These are phyloP conservation scores for Coregonus suidteri DNA, from an alignment of 2,797 vertebrate genomes.

Conservation along the genomic window DNA sequence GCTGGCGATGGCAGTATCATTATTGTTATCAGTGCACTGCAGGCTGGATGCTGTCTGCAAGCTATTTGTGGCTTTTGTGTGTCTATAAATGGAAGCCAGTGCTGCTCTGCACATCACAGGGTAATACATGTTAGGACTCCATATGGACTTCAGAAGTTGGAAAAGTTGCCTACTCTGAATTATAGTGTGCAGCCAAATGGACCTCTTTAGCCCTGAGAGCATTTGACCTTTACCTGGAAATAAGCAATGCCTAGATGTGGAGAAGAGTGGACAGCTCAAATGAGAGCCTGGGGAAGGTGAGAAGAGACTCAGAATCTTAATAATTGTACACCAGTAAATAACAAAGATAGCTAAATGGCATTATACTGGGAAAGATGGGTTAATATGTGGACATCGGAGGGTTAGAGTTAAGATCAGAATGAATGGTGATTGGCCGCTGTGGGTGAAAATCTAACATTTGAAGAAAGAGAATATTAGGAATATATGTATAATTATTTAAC, in stretches of 20 bases:
- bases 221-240: constrained; percentile 49
- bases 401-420: too few species aligned
- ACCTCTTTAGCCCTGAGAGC: constrained; percentile 58
- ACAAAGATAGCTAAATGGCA: background rate
- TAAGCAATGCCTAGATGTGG: constrained; percentile 60
- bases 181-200: constrained; percentile 64
- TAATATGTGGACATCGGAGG: too few species aligned
- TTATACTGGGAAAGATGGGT: too few species aligned
- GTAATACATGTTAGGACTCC: constrained; percentile 73
- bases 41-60: constrained; percentile 76
- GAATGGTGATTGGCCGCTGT: too few species aligned
- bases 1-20: constrained; percentile 41
- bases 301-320: constrained; percentile 42
- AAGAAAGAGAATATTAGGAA: too few species aligned
- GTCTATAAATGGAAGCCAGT: constrained; percentile 93
- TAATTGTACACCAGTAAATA: background rate
- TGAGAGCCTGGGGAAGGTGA: constrained; percentile 80
- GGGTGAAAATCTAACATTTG: too few species aligned
- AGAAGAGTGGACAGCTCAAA: constrained; percentile 65
- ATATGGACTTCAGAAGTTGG: constrained; percentile 53
- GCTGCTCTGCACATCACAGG: constrained; percentile 75
- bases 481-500: too few species aligned
- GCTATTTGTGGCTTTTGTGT: constrained; percentile 89
- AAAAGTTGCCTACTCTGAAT: constrained; percentile 59
- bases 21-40: constrained; percentile 72